Evolutionary conservation across 1,140 invertebrate genomes (phyloP).

Genomic region (Dolichoris vasculosae): DNA sequence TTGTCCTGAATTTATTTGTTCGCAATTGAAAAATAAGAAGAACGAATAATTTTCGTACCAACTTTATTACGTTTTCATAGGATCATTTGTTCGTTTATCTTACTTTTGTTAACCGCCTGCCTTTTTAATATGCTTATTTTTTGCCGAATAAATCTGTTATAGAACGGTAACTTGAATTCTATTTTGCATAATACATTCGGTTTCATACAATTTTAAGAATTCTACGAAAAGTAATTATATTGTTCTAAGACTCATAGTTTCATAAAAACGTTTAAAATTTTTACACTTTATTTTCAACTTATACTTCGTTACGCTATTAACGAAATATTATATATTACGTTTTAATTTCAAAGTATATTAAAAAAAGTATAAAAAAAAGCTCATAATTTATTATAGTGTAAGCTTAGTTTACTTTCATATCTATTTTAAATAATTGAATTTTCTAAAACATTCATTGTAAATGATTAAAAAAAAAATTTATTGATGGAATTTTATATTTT

Average conservation of each 20-base stretch:
- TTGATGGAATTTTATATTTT: no score
- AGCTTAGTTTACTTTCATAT: no score
- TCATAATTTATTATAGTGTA: no score
- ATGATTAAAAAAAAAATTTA: no score
- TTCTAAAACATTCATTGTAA: no score
- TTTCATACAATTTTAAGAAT: neutral
- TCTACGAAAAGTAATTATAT: neutral
- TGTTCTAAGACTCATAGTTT: slow-evolving; percentile 15
- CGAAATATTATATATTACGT: no score
- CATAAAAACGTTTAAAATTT: neutral
- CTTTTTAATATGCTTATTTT: slow-evolving; percentile 21
- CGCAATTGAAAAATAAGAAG: slow-evolving; percentile 17
- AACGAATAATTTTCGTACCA: slow-evolving; percentile 24
- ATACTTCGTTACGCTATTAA: neutral
- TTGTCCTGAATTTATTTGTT: slow-evolving; percentile 44
- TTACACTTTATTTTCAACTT: neutral
- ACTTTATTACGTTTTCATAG: slow-evolving; percentile 45
- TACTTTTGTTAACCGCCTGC: slow-evolving; percentile 5
- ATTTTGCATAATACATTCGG: neutral
- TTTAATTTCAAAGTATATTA: no score
- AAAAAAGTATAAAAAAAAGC: no score
- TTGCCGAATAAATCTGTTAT: slow-evolving; percentile 28
- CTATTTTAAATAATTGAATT: no score
- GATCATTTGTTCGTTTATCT: slow-evolving; percentile 35
- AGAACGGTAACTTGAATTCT: neutral